Conservation (phyloP, 2,888 invertebrate genomes). For the Quadroppia sp. region DNA sequence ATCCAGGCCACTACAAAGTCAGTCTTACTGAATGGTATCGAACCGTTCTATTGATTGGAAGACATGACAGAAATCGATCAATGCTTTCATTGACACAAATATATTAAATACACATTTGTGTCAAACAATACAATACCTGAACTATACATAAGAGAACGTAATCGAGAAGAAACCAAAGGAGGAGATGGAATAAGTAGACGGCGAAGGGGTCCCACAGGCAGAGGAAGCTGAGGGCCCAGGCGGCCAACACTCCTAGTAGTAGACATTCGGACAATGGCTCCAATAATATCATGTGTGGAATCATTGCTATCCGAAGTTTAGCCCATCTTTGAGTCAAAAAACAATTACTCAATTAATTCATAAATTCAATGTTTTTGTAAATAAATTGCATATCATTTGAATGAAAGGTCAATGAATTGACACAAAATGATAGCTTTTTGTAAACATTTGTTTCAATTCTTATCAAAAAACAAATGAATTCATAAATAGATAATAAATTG, state of each 20-base stretch:
- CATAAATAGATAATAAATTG: too few relatives aligned
- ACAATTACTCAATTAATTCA: too few relatives aligned
- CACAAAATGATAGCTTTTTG: too few relatives aligned
- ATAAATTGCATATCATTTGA: too few relatives aligned
- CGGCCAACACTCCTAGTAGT: slow-evolving; percentile 82
- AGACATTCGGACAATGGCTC: slow-evolving; percentile 96
- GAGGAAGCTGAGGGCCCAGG: slow-evolving; percentile 75
- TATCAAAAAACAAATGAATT: too few relatives aligned
- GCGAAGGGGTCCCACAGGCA: slow-evolving; percentile 84
- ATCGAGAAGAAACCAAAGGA: slow-evolving; percentile 93
- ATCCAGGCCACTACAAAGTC: slow-evolving; percentile 93
- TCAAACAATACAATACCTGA: slow-evolving; percentile 61
- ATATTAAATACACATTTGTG: neutral
- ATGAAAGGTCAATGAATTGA: too few relatives aligned
- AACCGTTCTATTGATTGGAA: slow-evolving; percentile 66
- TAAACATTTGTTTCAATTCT: too few relatives aligned
- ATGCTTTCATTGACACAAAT: neutral
- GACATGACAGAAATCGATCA: slow-evolving; percentile 27
- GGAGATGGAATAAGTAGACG: slow-evolving; percentile 85
- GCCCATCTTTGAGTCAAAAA: slow-evolving; percentile 87
- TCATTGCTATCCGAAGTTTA: slow-evolving; percentile 89
- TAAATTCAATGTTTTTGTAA: too few relatives aligned
- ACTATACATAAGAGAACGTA: slow-evolving; percentile 84
- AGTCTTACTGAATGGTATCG: slow-evolving; percentile 87
- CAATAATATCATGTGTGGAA: slow-evolving; percentile 80